These are phyloP conservation scores for Thamnophis elegans DNA, from an alignment of 2,797 vertebrate species.

Conservation along the genomic window DNA sequence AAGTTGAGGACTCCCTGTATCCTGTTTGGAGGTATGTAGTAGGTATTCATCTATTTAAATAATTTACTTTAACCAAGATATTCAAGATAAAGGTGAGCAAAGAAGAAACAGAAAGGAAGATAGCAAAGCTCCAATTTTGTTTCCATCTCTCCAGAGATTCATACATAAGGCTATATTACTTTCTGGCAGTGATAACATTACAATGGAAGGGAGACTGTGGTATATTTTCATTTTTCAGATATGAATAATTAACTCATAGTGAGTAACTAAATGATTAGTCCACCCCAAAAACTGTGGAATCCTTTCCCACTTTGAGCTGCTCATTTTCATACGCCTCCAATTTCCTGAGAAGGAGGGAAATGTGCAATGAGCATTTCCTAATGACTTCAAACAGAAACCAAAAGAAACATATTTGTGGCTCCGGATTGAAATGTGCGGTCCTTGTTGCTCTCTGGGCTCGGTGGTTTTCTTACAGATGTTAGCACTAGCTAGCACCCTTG, in stretches of 20 bases:
- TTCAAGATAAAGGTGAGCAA: accelerated
- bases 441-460: not conserved
- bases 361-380: constrained; percentile 25
- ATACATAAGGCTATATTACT: constrained; percentile 25
- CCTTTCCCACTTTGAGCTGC: not conserved
- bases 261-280: constrained; percentile 28
- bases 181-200: not conserved
- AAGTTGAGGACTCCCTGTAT: not conserved
- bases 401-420: not conserved
- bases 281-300: constrained; percentile 21
- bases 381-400: constrained; percentile 47
- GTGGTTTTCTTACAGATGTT: not conserved
- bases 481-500: not conserved
- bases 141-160: not conserved
- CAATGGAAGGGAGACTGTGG: not conserved
- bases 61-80: not conserved
- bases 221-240: accelerated
- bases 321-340: constrained; percentile 21
- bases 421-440: not conserved
- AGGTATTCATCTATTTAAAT: not conserved
- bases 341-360: constrained; percentile 6
- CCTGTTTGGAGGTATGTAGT: not conserved
- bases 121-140: accelerated
- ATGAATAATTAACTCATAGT: not conserved
- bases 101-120: accelerated